These are phyloP conservation scores for Prunella himalayana DNA, from an alignment of 2,113 vertebrate genomes.

Conservation along the genomic window DNA sequence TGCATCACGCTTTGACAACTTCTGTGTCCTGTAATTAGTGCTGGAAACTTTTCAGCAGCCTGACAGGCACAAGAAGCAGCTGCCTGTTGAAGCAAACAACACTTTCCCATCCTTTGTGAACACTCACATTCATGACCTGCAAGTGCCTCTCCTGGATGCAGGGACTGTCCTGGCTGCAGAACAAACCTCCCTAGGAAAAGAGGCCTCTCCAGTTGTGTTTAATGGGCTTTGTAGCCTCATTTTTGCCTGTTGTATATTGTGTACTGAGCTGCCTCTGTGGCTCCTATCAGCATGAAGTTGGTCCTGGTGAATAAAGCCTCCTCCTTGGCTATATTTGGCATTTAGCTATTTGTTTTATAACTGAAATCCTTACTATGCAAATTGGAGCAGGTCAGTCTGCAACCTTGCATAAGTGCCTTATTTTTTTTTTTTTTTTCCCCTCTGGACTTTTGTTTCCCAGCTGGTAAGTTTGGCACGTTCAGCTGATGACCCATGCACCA, in stretches of 20 bases:
- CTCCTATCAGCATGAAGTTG: neutral
- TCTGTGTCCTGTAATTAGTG: neutral
- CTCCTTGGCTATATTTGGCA: neutral
- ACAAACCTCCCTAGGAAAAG: neutral
- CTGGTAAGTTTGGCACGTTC: neutral
- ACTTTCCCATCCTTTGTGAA: neutral
- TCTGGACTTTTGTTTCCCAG: neutral
- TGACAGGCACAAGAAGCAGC: neutral
- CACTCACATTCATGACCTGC: neutral
- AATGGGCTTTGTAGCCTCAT: neutral
- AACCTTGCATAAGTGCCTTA: neutral
- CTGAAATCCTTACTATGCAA: neutral
- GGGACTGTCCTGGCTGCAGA: neutral
- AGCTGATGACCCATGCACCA: neutral
- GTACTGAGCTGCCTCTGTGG: neutral
- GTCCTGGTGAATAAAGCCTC: neutral
- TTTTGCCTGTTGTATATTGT: neutral
- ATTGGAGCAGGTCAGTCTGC: constrained; percentile 21
- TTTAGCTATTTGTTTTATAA: constrained; percentile 1
- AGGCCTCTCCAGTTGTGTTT: neutral
- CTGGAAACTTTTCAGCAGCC: neutral
- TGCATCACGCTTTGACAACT: constrained; percentile 16
- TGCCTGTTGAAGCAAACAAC: neutral
- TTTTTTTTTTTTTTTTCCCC: fast-evolving
- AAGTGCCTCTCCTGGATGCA: neutral